These are phyloP conservation scores for Spinus pinus DNA, from an alignment of 2,797 vertebrate genomes.

Conservation along the genomic window DNA sequence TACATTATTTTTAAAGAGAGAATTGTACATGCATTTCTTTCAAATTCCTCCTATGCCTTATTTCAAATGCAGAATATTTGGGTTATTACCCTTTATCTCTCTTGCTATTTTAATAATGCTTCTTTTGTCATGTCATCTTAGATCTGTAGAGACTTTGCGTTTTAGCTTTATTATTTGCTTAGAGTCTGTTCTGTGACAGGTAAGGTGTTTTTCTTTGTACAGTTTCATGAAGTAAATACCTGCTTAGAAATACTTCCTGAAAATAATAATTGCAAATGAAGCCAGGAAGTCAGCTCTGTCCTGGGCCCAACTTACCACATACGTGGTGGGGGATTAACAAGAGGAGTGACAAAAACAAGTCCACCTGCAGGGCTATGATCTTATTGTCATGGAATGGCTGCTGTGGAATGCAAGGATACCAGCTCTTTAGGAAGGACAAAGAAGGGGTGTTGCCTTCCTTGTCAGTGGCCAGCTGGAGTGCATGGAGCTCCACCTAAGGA, in stretches of 20 bases:
- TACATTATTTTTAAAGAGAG: background rate
- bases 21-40: background rate
- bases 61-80: background rate
- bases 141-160: background rate
- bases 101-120: background rate
- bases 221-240: background rate
- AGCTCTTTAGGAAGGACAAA: background rate
- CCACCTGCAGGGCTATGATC: background rate
- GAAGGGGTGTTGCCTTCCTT: rapidly evolving
- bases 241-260: background rate
- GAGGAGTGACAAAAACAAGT: rapidly evolving
- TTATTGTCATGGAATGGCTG: background rate
- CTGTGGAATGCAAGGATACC: background rate
- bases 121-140: background rate
- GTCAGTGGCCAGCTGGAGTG: background rate
- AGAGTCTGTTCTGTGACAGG: background rate
- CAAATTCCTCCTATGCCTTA: background rate
- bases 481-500: background rate
- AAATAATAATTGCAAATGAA: background rate
- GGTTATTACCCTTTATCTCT: background rate
- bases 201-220: background rate
- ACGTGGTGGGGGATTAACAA: rapidly evolving
- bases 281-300: background rate
- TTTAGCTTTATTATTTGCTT: background rate
- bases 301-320: background rate